Evolutionary conservation across 2,888 invertebrate species (phyloP), one percentile per base, ranked within the genome.

Genomic region (Polydrusus tereticollis): DNA sequence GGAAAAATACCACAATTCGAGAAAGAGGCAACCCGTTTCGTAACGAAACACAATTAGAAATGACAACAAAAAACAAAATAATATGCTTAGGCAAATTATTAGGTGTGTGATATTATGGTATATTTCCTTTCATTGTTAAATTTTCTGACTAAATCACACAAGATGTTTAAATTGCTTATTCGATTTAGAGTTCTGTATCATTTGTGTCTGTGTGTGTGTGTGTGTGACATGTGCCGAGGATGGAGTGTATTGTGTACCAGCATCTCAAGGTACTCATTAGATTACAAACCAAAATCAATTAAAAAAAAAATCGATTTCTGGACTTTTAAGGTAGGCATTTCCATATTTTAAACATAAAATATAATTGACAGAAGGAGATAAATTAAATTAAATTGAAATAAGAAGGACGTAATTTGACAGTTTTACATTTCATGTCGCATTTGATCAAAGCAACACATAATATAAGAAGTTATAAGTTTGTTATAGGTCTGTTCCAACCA

Each of bases 51-150:
- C 52, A 26, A 55, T 55, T 16, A 26, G 10, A 29, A 29, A 55
- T 29, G 29, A 55, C 52, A 33, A 26, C 8, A 21, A 55, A 47
- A 29, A 55, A 52, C 26, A 55, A 41, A 26, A 33, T 50, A 50
- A 50, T 50, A 50, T 14, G 20, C 10, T 50, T 26, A 8, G 12
- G 26, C 16, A 29, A 55, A 29, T 23, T 23, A 26, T 50, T 26
- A 6, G 52, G 52, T 55, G 7, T 29, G 16, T 8, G 2, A 14
- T 55, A 29, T 29, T 16, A 14, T 41, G 36, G 36, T 36, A 36
- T 36, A 36, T 55, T 55, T 29, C 52, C 52, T 29, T 55, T 29
- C 29, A 55, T 55, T 55, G 52, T 55, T 55, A 29, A 12, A 16
- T 55, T 55, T 29, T 26, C 29, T 18, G 10, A 55, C 52, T 55